Percentiles rank a stretch among this genome's conserved stretches.
Conservation (phyloP, 2,113 vertebrate species). For the Hippopotamus amphibius region DNA sequence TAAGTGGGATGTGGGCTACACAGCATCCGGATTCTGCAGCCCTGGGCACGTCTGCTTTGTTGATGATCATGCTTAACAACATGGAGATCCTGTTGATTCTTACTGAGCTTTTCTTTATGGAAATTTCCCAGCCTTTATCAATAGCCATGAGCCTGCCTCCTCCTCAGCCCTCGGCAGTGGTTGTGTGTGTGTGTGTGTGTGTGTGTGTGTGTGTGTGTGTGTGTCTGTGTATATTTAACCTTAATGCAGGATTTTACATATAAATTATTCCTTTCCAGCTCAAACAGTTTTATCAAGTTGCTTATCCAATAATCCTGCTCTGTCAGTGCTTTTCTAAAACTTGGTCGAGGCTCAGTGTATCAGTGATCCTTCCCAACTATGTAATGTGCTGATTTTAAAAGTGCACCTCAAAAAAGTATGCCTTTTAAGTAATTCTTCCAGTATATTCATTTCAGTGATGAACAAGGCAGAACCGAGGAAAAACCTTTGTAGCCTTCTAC, state of each 20-base stretch:
- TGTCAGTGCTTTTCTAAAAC: neutral
- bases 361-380: neutral
- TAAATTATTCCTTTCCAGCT: neutral
- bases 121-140: neutral
- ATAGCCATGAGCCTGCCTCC: neutral
- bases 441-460: neutral
- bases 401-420: neutral
- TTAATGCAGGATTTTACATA: neutral
- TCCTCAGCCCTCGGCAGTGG: neutral
- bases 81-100: neutral
- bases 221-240: neutral
- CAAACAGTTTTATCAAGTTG: neutral
- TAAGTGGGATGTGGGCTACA: neutral
- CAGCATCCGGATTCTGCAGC: neutral
- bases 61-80: neutral
- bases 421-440: neutral
- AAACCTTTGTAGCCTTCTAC: neutral
- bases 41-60: neutral
- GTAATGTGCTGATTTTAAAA: neutral
- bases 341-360: neutral
- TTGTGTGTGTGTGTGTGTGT: neutral
- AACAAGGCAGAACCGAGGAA: neutral
- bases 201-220: neutral
- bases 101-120: neutral
- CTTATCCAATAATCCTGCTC: neutral